phyloP scores from a whole-genome alignment of 2,888 invertebrate species.

The Sesia apiformis region DNA sequence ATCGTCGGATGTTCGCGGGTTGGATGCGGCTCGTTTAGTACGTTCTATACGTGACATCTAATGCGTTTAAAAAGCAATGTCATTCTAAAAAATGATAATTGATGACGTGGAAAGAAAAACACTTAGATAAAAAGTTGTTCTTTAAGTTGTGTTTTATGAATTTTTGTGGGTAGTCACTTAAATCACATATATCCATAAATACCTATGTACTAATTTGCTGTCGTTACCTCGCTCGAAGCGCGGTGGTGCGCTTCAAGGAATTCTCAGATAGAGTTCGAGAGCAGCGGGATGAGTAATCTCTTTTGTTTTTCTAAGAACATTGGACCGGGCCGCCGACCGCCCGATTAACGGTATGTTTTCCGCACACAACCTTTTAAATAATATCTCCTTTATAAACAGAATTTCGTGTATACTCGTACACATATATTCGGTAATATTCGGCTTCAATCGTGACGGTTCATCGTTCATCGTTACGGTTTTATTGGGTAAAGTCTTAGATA shows the following conservation, averaged over 20 bases:
- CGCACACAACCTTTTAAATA: slow-evolving; percentile 28
- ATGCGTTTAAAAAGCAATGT: background rate
- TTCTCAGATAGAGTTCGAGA: slow-evolving; percentile 66
- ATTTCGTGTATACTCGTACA: background rate
- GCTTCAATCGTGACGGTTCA: no score
- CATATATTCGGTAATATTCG: no score
- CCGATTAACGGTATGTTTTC: slow-evolving; percentile 57
- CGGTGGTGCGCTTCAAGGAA: slow-evolving; percentile 55
- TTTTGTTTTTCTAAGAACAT: slow-evolving; percentile 68
- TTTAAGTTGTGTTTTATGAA: background rate
- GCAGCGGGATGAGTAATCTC: slow-evolving; percentile 69
- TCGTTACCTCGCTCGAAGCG: slow-evolving; percentile 41
- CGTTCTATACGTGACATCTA: background rate
- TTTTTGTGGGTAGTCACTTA: background rate
- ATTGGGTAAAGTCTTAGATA: no score
- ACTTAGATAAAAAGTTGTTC: no score
- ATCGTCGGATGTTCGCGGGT: background rate
- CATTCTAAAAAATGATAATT: background rate
- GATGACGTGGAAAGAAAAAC: background rate
- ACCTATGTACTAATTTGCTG: slow-evolving; percentile 22
- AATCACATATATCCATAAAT: background rate
- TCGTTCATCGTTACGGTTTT: no score
- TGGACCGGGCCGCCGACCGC: slow-evolving; percentile 26
- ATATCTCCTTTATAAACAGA: slow-evolving; percentile 23
- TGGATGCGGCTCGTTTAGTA: background rate